These are phyloP conservation scores for Apamea monoglypha DNA, from an alignment of 2,888 invertebrate genomes.

Conservation along the genomic window DNA sequence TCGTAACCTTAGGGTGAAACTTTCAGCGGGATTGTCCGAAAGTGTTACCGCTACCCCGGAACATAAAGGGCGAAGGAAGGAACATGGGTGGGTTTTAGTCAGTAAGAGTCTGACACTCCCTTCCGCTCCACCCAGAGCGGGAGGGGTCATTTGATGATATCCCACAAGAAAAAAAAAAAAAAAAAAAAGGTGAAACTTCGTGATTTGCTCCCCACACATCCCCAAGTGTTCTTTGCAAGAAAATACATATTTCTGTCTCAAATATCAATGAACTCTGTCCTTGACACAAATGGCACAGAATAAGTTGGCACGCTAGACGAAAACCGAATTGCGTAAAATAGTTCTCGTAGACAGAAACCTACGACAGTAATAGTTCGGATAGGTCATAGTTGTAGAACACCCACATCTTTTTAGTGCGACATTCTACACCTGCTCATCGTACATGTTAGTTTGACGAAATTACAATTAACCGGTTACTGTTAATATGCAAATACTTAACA, in stretches of 20 bases:
- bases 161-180: too few species aligned
- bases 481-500: slow-evolving; percentile 45
- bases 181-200: too few species aligned
- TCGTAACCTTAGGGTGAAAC: background rate
- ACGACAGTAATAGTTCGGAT: slow-evolving; percentile 23
- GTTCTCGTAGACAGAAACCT: slow-evolving; percentile 18
- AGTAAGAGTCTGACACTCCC: too few species aligned
- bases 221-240: background rate
- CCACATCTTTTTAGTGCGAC: slow-evolving; percentile 11
- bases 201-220: background rate
- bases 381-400: slow-evolving; percentile 16
- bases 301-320: slow-evolving; percentile 56
- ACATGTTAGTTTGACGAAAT: slow-evolving; percentile 29
- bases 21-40: too few species aligned
- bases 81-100: too few species aligned
- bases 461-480: slow-evolving; percentile 28
- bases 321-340: slow-evolving; percentile 37
- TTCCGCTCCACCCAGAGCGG: too few species aligned
- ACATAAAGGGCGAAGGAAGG: too few species aligned
- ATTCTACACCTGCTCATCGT: slow-evolving; percentile 34
- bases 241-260: slow-evolving; percentile 29
- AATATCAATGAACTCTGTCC: slow-evolving; percentile 52
- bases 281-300: slow-evolving; percentile 55
- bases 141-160: too few species aligned
- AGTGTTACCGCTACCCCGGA: too few species aligned